Conservation (phyloP, 2,888 invertebrate species). For the Metopia argyrocephala region DNA sequence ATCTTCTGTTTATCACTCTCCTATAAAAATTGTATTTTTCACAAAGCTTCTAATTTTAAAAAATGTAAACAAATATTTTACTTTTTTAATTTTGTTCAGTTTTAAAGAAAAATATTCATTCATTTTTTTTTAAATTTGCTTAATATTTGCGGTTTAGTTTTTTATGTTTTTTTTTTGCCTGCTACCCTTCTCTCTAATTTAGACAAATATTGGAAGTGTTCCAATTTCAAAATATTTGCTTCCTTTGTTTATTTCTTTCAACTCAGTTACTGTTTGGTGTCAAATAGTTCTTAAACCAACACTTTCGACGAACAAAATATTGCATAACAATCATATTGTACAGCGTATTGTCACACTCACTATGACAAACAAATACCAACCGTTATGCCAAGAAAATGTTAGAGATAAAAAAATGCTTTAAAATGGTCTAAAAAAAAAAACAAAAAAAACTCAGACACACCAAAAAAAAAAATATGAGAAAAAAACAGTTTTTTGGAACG, state of each 20-base stretch:
- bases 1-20: not conserved
- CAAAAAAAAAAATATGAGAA: no score
- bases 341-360: not conserved
- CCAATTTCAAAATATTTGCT: conserved; percentile 17
- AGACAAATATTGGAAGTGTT: conserved; percentile 38
- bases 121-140: no score
- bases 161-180: not conserved
- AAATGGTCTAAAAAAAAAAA: not conserved
- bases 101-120: not conserved
- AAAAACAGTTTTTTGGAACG: no score
- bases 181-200: not conserved
- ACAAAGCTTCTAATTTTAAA: no score
- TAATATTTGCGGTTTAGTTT: conserved; percentile 2
- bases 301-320: conserved; percentile 54
- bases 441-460: no score
- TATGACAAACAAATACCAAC: conserved; percentile 26
- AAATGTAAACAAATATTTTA: no score
- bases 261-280: conserved; percentile 59
- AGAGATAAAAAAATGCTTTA: not conserved
- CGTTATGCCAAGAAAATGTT: conserved; percentile 48
- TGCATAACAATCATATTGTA: conserved; percentile 4
- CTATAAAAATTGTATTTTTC: not conserved
- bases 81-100: not conserved
- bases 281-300: conserved; percentile 62
- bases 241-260: not conserved